A percentile compares a stretch with the other conserved stretches of the same genome.
Evolutionary conservation across 2,888 invertebrate species (phyloP).

Genomic region (Leptopilina syphax): DNA sequence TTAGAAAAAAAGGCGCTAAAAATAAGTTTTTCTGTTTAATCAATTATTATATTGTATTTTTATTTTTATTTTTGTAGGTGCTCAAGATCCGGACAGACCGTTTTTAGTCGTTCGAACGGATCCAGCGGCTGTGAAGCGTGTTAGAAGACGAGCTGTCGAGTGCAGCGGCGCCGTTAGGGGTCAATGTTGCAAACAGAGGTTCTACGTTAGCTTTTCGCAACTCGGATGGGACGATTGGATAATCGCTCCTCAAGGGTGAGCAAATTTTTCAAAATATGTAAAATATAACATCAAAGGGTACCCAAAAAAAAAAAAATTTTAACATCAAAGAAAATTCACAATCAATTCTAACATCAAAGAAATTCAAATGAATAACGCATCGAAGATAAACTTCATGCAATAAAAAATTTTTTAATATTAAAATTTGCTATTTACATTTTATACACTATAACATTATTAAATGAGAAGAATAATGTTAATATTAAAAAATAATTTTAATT

Average conservation of each 20-base stretch:
- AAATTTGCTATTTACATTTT: too few relatives aligned
- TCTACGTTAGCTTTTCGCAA: slow-evolving; percentile 94
- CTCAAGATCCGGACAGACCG: slow-evolving; percentile 84
- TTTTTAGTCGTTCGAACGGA: slow-evolving; percentile 90
- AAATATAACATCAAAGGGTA: slow-evolving; percentile 25
- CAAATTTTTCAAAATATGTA: slow-evolving; percentile 19
- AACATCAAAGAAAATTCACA: slow-evolving; percentile 5
- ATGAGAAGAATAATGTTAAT: too few relatives aligned
- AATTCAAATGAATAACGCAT: slow-evolving; percentile 18
- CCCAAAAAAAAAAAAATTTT: not conserved
- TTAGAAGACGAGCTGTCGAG: slow-evolving; percentile 90
- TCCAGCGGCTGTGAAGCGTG: slow-evolving; percentile 82
- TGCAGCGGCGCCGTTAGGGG: slow-evolving; percentile 85
- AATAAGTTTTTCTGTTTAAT: not conserved
- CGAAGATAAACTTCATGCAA: too few relatives aligned
- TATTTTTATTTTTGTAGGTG: slow-evolving; percentile 57
- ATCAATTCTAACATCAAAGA: slow-evolving; percentile 2
- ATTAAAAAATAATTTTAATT: too few relatives aligned
- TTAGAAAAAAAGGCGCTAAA: slow-evolving; percentile 19
- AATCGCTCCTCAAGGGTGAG: slow-evolving; percentile 88
- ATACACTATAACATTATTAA: too few relatives aligned
- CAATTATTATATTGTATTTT: not conserved
- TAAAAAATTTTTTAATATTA: too few relatives aligned
- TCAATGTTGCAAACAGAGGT: slow-evolving; percentile 92
- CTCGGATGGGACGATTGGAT: slow-evolving; percentile 98